Evolutionary conservation across 2,888 invertebrate genomes (phyloP).

Genomic region (Thelaira solivaga): DNA sequence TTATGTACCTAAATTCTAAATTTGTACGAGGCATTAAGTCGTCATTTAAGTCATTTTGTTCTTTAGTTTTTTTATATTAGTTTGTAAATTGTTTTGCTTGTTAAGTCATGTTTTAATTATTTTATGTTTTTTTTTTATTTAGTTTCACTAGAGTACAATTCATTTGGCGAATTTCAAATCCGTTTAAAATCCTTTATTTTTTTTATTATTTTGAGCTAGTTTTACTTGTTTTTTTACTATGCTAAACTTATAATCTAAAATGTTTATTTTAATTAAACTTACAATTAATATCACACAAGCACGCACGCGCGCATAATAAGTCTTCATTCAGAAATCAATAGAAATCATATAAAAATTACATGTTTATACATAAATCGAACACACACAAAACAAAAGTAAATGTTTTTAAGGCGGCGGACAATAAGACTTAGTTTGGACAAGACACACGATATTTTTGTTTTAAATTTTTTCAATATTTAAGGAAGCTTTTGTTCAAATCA

Average conservation of each 20-base stretch:
- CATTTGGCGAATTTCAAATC: slow-evolving; percentile 63
- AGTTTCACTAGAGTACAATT: slow-evolving; percentile 46
- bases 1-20: slow-evolving; percentile 62
- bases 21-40: slow-evolving; percentile 62
- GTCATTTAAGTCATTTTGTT: slow-evolving; percentile 58
- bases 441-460: slow-evolving; percentile 30
- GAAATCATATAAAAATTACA: slow-evolving; percentile 60
- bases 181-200: slow-evolving; percentile 67
- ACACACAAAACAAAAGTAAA: slow-evolving; percentile 35
- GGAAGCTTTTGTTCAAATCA: not conserved
- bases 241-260: slow-evolving; percentile 55
- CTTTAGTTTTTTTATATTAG: slow-evolving; percentile 20
- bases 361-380: slow-evolving; percentile 38
- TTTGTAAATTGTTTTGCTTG: slow-evolving; percentile 46
- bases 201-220: slow-evolving; percentile 55
- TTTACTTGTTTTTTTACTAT: slow-evolving; percentile 39
- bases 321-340: slow-evolving; percentile 62
- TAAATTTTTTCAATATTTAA: not conserved
- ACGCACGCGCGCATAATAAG: slow-evolving; percentile 67
- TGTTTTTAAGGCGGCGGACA: slow-evolving; percentile 42
- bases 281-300: slow-evolving; percentile 66
- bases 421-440: slow-evolving; percentile 45
- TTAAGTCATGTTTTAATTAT: slow-evolving; percentile 51
- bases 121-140: slow-evolving; percentile 23
- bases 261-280: slow-evolving; percentile 64